Evolutionary conservation across 2,888 invertebrate species (phyloP), one percentile per base, ranked within the genome.

Genomic region (Drosophila greeni): DNA sequence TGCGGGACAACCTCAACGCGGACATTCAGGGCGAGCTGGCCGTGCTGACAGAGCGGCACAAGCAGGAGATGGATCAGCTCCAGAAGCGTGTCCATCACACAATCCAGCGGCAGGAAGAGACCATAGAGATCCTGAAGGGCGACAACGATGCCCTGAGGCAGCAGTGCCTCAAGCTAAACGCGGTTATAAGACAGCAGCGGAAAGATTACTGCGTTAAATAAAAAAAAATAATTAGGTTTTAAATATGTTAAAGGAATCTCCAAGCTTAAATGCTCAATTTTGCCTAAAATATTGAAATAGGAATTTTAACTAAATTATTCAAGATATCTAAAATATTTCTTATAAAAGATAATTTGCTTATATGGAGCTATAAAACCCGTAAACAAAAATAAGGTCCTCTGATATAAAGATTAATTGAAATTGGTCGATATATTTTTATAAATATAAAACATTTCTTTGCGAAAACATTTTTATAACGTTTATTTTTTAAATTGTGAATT

Each of bases 81-180:
- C 94, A 95, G 84, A 93, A 94, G 84, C 93, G 94, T 82, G 94
- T 96, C 16, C 95, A 95, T 88, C 92, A 94, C 62, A 94, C 95
- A 0, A 92, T 96, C 20, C 92, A 93, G 0, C 92, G 94, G 65
- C 95, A 95, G 86, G 95, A 95, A 85, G 92, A 94, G 5, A 91
- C 94, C 8, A 91, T 95, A 53, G 92, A 92, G 68, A 92, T 94
- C 64, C 88, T 95, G 33, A 93, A 92, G 47, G 91, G 93, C 49
- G 94, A 95, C 79, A 91, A 93, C 18, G 91, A 92, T 53, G 92
- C 93, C 36, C 89, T 93, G 48, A 91, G 93, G 74, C 93, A 94
- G 86, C 93, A 93, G 85, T 94, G 94, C 74, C 90, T 92, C 0
- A 91, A 95, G 69, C 87, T 96, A 62, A 95, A 96, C 86, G 92